A percentile compares a stretch with the other conserved stretches of the same genome.
Evolutionary conservation across 2,888 invertebrate species (phyloP).

Genomic region (Ommatoiulus sabulosus): DNA sequence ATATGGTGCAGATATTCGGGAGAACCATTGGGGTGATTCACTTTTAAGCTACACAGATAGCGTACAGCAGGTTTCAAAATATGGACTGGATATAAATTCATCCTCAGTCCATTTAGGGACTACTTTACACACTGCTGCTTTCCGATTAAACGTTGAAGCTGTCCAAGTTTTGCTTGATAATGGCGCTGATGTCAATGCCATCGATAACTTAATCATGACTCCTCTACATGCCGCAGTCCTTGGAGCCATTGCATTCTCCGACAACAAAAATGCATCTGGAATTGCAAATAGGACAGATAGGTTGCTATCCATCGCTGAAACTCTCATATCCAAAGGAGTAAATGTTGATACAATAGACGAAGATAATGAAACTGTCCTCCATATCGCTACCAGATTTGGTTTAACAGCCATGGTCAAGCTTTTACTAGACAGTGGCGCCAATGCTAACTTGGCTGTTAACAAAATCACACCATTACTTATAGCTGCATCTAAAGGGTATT

Average conservation of each 20-base stretch:
- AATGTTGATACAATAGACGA: neutral
- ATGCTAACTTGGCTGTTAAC: neutral
- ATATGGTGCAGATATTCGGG: no score
- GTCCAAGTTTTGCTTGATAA: neutral
- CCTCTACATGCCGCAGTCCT: neutral
- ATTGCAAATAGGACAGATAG: neutral
- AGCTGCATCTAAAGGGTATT: neutral
- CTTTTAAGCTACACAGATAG: neutral
- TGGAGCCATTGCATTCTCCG: neutral
- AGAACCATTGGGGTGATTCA: no score
- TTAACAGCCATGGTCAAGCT: neutral
- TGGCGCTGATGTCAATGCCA: neutral
- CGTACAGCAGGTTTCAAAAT: neutral
- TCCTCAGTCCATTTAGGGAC: neutral
- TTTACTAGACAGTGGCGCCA: neutral
- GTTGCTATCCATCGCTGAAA: neutral
- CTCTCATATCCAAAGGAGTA: neutral
- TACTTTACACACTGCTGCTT: neutral
- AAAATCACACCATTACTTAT: no score
- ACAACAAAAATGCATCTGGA: neutral
- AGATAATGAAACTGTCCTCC: neutral
- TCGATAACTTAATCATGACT: neutral
- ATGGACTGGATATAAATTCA: neutral
- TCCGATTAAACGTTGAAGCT: no score
- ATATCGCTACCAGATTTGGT: neutral